These are phyloP conservation scores for Zygogramma bicolorata DNA, from an alignment of 2,888 invertebrate genomes.

Conservation along the genomic window DNA sequence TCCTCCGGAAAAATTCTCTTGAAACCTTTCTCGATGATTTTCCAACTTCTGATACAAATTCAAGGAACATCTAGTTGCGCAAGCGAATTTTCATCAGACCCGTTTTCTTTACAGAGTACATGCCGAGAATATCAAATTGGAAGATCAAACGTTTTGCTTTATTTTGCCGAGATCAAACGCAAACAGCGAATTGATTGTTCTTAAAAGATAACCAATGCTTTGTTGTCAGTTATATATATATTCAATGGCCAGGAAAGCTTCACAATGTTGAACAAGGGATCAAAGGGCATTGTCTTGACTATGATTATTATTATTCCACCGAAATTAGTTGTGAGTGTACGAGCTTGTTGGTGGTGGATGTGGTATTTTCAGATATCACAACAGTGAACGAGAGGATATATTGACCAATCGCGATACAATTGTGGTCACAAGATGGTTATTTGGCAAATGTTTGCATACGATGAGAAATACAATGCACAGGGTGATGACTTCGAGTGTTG, in stretches of 20 bases:
- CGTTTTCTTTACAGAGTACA: neutral
- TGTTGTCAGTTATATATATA: conserved; percentile 19
- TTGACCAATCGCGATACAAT: no score
- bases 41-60: no score
- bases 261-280: conserved; percentile 16
- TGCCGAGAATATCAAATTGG: neutral
- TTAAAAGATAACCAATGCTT: conserved; percentile 23
- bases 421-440: no score
- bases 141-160: conserved; percentile 2
- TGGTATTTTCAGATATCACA: neutral
- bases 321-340: no score
- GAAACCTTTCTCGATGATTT: no score
- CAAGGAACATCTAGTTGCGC: neutral
- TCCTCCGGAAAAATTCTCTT: no score
- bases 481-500: no score
- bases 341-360: no score
- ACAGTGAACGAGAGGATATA: no score
- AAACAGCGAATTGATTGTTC: conserved; percentile 22
- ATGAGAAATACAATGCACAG: no score
- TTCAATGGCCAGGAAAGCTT: conserved; percentile 18
- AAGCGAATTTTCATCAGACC: neutral
- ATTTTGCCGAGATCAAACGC: conserved; percentile 21
- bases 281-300: conserved; percentile 20
- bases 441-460: no score
- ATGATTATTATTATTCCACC: conserved; percentile 6